Conservation (phyloP, 2,113 vertebrate genomes). For the Syrmaticus mikado region DNA sequence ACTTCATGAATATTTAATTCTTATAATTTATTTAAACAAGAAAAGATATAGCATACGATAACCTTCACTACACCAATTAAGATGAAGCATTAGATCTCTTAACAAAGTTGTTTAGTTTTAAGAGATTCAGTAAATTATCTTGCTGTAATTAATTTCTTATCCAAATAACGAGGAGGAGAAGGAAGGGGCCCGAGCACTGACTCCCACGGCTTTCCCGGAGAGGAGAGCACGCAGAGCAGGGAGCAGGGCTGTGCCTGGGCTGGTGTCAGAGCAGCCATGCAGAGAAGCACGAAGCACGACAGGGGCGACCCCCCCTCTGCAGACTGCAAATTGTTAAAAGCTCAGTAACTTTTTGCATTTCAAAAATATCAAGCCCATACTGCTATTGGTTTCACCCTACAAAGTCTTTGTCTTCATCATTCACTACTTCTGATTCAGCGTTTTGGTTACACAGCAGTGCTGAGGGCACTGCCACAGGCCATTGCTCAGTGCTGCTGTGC, state of each 20-base stretch:
- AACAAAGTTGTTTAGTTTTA: not conserved
- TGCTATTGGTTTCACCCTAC: no score
- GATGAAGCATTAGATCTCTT: slow-evolving; percentile 23
- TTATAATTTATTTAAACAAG: slow-evolving; percentile 44
- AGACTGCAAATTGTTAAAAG: not conserved
- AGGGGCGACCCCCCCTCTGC: fast-evolving
- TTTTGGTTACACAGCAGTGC: fast-evolving
- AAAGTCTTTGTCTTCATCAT: not conserved
- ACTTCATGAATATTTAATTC: slow-evolving; percentile 62
- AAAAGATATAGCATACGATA: not conserved
- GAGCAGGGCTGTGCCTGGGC: fast-evolving
- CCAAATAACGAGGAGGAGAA: slow-evolving; percentile 19
- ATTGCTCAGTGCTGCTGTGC: not conserved
- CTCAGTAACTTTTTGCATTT: no score
- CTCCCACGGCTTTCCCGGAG: not conserved
- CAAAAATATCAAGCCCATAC: fast-evolving
- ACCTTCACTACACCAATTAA: slow-evolving; percentile 59
- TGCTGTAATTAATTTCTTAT: slow-evolving; percentile 29
- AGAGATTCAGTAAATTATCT: slow-evolving; percentile 15
- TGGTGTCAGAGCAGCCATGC: fast-evolving
- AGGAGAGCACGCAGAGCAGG: fast-evolving
- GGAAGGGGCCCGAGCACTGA: not conserved
- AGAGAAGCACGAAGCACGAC: not conserved
- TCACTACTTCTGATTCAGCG: not conserved
- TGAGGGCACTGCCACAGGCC: fast-evolving